A percentile compares a stretch with the other conserved stretches of the same genome.
Conservation (phyloP, 2,797 vertebrate species). For the Urophycis tenuis region DNA sequence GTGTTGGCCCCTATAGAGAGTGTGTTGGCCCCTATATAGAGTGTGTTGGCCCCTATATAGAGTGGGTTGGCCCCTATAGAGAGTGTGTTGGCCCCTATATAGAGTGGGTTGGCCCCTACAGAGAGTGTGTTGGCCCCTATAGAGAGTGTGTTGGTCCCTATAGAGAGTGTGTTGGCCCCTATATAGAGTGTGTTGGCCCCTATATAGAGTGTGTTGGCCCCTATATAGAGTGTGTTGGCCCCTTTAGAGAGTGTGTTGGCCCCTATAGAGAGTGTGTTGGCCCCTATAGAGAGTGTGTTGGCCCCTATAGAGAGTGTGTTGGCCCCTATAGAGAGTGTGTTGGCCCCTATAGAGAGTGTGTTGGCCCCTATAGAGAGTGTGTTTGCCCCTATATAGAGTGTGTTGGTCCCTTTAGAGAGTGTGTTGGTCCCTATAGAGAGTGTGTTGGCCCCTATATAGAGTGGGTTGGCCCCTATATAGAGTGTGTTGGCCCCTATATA, state of each 20-base stretch:
- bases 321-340: background rate
- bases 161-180: background rate
- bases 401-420: background rate
- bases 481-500: background rate
- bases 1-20: background rate
- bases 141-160: too few species aligned
- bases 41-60: too few species aligned
- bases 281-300: background rate
- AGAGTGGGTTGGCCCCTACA: slow-evolving; percentile 89
- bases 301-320: background rate
- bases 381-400: slow-evolving; percentile 63
- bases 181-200: too few species aligned
- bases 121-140: slow-evolving; percentile 77
- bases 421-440: background rate
- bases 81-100: slow-evolving; percentile 17
- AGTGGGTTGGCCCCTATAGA: background rate
- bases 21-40: too few species aligned
- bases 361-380: slow-evolving; percentile 90
- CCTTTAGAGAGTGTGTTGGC: background rate
- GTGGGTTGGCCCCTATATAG: background rate
- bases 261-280: background rate
- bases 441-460: background rate
- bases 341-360: slow-evolving; percentile 74
- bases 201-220: too few species aligned
- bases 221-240: too few species aligned